Base-by-base conservation (phyloP, 2,888 invertebrate genomes). In the Neria commutata region DNA sequence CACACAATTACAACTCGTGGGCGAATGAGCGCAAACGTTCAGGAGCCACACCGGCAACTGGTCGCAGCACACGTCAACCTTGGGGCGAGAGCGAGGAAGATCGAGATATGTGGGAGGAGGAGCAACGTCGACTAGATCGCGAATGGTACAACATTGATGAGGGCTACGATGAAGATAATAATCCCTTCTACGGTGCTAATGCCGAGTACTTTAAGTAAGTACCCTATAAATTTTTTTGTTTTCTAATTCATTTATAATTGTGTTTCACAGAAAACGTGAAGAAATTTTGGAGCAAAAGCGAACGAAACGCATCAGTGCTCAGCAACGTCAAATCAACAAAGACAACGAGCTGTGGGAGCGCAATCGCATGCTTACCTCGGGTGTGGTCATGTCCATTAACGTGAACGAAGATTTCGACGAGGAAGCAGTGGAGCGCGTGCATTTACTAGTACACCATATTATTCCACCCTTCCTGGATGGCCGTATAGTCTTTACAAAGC, bases 341-440 rank as follows among this genome's bases (percentile, higher is more conserved):
- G 98, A 99, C 84, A 99, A 98, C 81, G 98, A 98, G 78, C 85
- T 96, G 68, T 99, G 99, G 99, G 99, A 99, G 83, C 87, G 96
- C 23, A 98, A 99, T 85, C 88, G 99, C 65, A 95, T 99, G 95
- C 85, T 98, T 24, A 93, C 97, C 5, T 93, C 92, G 25, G 94
- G 98, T 17, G 97, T 97, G 0, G 96, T 98, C 1, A 91, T 91
- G 75, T 90, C 92, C 25, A 88, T 94, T 37, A 92, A 91, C 73
- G 88, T 92, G 25, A 94, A 91, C 77, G 94, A 95, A 70, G 97
- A 97, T 78, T 91, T 94, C 77, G 98, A 98, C 72, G 98, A 99
- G 82, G 96, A 97, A 79, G 93, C 90, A 46, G 91, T 96, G 58
- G 96, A 96, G 63, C 85, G 98, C 45, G 98, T 99, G 0, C 98